Evolutionary conservation across 2,888 invertebrate genomes (phyloP), one percentile per base, ranked within the genome.

Genomic region (Nomada ruficornis): DNA sequence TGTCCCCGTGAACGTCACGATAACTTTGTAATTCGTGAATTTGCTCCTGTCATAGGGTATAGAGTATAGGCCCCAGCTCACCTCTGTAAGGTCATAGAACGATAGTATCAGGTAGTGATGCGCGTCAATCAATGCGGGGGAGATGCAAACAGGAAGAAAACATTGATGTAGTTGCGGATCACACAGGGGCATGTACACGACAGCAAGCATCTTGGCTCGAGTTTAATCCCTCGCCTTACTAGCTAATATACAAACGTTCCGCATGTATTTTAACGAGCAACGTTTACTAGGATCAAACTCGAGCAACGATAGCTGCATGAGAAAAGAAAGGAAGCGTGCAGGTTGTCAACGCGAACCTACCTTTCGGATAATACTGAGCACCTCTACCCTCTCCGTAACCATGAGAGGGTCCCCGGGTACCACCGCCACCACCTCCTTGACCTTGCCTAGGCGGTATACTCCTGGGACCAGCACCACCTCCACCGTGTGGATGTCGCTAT

Each of bases 331-430:
- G 63, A 63, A 75, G 54, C 57, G 20, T 63, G 26, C 59, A 50
- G 18, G n/a, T 63, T 59, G 44, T 60, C n/a, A 36, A 2, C 2
- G 29, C 5, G 23, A 64, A 57, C 77, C 86, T 94, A 96, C 96
- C 96, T 96, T 96, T 96, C 88, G 96, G 95, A 94, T 96, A 96
- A 93, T 96, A 96, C 93, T 96, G 96, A 84, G 93, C 91, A 78
- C 96, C 96, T 89, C 96, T 94, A 44, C 96, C 96, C 91, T 96
- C 96, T 26, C 96, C 96, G 90, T 96, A 96, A 63, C 96, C 96
- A 83, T 96, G 96, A 79, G 95, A 95, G 79, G 96, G 96, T 72
- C 95, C 96, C 87, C 95, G 95, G 64, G 91, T 86, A 72, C 93
- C 90, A 55, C 92, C 88, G 54, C 92, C 88, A 86, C 93, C 92